phyloP scores from a whole-genome alignment of 1,140 invertebrate species.

The Drosophila burlai region DNA sequence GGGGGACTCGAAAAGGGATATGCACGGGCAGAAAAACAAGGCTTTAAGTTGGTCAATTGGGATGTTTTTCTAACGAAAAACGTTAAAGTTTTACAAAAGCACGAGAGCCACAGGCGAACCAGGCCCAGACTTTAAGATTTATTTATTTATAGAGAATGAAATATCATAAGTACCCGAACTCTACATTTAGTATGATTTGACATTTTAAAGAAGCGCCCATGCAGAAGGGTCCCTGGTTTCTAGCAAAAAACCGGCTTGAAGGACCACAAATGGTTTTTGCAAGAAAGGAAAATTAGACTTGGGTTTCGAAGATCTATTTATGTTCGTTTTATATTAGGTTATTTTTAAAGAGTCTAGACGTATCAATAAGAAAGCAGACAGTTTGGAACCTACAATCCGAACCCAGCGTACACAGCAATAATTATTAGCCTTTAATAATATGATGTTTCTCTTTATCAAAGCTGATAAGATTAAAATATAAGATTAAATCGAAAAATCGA shows the following conservation, averaged over 20 bases:
- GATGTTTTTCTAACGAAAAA: fast-evolving
- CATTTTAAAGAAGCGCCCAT: not conserved
- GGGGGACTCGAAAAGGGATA: not conserved
- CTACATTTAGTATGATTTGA: not conserved
- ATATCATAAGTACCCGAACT: not conserved
- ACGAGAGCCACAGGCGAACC: no score
- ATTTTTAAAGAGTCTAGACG: no score
- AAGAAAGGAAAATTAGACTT: no score
- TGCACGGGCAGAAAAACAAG: conserved; percentile 1
- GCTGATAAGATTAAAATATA: not conserved
- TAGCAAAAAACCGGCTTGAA: no score
- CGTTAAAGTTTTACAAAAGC: not conserved
- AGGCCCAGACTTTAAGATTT: no score
- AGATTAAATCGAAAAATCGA: not conserved
- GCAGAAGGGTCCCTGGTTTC: not conserved
- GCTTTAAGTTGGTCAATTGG: not conserved
- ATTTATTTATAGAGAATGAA: no score
- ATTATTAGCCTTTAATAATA: not conserved
- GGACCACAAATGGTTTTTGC: not conserved
- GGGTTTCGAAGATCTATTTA: not conserved
- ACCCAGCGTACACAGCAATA: not conserved
- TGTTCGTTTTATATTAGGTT: no score
- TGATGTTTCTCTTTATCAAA: not conserved
- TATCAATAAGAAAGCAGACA: not conserved
- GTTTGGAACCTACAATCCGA: not conserved